A percentile compares a stretch with the other conserved stretches of the same genome.
Evolutionary conservation across 2,797 vertebrate species (phyloP).

Genomic region (Galago senegalensis): DNA sequence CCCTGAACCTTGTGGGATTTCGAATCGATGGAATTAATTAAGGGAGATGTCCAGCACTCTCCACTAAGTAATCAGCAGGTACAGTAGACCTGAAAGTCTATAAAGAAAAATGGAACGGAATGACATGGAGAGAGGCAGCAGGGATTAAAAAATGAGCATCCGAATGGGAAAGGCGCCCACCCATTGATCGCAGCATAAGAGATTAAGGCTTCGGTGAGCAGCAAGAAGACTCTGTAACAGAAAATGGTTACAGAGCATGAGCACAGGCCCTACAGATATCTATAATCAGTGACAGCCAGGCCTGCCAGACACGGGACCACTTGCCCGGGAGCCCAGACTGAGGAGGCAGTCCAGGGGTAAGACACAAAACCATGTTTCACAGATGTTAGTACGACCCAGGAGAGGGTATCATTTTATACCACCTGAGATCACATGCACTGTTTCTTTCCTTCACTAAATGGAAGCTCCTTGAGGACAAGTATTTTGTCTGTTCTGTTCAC

Average conservation of each 20-base stretch:
- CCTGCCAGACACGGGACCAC: constrained; percentile 78
- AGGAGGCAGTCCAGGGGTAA: constrained; percentile 52
- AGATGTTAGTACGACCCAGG: not conserved
- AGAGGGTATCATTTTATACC: not conserved
- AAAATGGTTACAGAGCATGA: constrained; percentile 87
- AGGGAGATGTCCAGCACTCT: constrained; percentile 89
- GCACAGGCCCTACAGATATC: constrained; percentile 82
- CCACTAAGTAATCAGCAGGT: constrained; percentile 90
- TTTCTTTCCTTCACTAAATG: not conserved
- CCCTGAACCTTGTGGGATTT: constrained; percentile 88
- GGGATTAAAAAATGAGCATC: constrained; percentile 90
- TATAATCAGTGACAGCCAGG: constrained; percentile 83
- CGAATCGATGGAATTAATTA: constrained; percentile 92
- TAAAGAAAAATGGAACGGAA: constrained; percentile 90
- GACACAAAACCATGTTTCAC: not conserved
- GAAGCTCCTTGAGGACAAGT: not conserved
- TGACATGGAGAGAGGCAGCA: constrained; percentile 88
- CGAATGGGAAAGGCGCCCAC: constrained; percentile 86
- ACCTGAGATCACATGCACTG: accelerated
- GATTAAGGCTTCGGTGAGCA: constrained; percentile 88
- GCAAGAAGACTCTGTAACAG: constrained; percentile 86
- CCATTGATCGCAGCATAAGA: constrained; percentile 88
- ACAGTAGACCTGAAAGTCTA: constrained; percentile 90
- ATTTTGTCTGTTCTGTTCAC: not conserved
- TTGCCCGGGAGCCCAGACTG: constrained; percentile 76